A percentile compares a stretch with the other conserved stretches of the same genome.
phyloP scores from a whole-genome alignment of 1,140 invertebrate genomes.

The Caerostris darwini region DNA sequence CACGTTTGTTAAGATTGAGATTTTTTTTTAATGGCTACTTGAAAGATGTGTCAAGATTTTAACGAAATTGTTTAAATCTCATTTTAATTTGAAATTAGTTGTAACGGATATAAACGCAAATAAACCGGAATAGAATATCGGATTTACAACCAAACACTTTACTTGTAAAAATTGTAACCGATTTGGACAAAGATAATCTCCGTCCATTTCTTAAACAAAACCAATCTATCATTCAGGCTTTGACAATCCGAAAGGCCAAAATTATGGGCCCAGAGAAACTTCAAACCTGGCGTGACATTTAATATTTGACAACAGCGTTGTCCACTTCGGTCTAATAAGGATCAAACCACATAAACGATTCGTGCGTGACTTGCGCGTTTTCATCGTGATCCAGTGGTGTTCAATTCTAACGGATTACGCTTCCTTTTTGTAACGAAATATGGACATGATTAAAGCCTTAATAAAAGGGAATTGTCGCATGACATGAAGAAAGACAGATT shows the following conservation, averaged over 20 bases:
- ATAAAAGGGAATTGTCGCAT: constrained; percentile 22
- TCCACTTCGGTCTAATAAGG: neutral
- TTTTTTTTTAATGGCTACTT: too few species aligned
- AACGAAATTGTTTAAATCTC: too few species aligned
- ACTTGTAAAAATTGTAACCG: neutral
- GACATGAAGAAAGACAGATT: constrained; percentile 19
- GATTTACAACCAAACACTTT: neutral
- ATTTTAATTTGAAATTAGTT: too few species aligned
- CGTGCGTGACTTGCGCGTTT: constrained; percentile 56
- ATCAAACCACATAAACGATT: constrained; percentile 17
- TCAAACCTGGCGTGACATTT: neutral
- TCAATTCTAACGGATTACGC: neutral
- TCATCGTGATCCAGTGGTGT: constrained; percentile 9
- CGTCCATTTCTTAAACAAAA: neutral
- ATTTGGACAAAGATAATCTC: neutral
- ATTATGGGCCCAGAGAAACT: neutral
- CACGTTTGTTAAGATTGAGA: too few species aligned
- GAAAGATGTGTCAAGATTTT: too few species aligned
- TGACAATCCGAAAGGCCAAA: neutral
- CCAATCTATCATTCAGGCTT: neutral
- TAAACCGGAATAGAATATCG: too few species aligned
- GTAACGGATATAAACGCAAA: too few species aligned
- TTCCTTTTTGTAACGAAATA: constrained; percentile 29
- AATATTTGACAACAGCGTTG: constrained; percentile 13
- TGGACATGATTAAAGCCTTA: neutral